Evolutionary conservation across 2,113 vertebrate genomes (phyloP).

Genomic region (Osmerus mordax): DNA sequence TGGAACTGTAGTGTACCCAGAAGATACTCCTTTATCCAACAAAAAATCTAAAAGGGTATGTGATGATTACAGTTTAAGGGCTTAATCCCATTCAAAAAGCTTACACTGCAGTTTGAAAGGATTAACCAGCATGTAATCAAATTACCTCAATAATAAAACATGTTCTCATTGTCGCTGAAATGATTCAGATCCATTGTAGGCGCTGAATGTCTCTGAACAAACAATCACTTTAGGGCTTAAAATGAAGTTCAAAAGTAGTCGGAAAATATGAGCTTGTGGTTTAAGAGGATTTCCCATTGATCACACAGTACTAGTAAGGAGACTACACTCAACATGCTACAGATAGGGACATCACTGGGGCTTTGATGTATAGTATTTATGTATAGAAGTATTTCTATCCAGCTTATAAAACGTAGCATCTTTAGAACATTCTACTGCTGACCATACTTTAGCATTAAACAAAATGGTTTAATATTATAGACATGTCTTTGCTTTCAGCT

Average conservation of each 20-base stretch:
- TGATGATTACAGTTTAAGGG: slow-evolving; percentile 69
- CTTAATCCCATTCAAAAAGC: slow-evolving; percentile 69
- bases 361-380: too few relatives aligned
- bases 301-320: slow-evolving; percentile 35
- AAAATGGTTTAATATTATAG: too few relatives aligned
- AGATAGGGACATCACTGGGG: neutral
- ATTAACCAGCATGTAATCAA: slow-evolving; percentile 71
- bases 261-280: slow-evolving; percentile 55
- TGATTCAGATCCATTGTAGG: slow-evolving; percentile 58
- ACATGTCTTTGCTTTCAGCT: too few relatives aligned
- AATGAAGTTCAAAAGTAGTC: slow-evolving; percentile 47
- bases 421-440: too few relatives aligned
- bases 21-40: slow-evolving; percentile 59
- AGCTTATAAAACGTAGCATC: too few relatives aligned
- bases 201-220: slow-evolving; percentile 56
- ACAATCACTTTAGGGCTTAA: slow-evolving; percentile 59
- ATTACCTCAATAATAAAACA: slow-evolving; percentile 68
- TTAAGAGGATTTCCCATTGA: slow-evolving; percentile 62
- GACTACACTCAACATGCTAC: slow-evolving; percentile 25
- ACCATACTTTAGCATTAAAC: too few relatives aligned
- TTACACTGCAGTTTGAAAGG: slow-evolving; percentile 63
- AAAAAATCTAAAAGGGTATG: slow-evolving; percentile 58
- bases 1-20: slow-evolving; percentile 41
- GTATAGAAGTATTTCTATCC: too few relatives aligned
- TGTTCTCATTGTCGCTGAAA: slow-evolving; percentile 56